Evolutionary conservation across 2,113 vertebrate species (phyloP), one percentile per base, ranked within the genome.

Genomic region (Oncorhynchus nerka): DNA sequence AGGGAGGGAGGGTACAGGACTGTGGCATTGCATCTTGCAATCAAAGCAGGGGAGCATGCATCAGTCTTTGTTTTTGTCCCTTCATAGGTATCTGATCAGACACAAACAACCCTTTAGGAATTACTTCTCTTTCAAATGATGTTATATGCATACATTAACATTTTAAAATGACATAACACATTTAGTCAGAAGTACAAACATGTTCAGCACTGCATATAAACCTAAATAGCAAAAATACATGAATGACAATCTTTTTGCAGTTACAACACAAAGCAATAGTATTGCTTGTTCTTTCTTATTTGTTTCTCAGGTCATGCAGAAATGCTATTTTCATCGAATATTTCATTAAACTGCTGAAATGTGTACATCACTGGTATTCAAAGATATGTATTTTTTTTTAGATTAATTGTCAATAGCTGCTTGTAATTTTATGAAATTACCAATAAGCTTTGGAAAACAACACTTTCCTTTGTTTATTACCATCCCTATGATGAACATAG

Each of bases 41-140:
- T 22, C n/a, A 62, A 22, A 62, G 19, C 59, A 62, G 59, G 20
- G 13, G 59, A 9, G 59, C 59, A n/a, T 22, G n/a, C n/a, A 62
- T 8, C 59, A 62, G n/a, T 62, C 59, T 62, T 62, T n/a, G 55
- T 57, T 62, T 62, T 62, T n/a, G 59, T 62, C 59, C 59, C n/a
- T 8, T 22, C 11, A 24, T 22, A 62, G 0, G n/a, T 16, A 24
- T 62, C n/a, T 22, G 16, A 62, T 62, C n/a, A 62, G n/a, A 22
- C n/a, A 22, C 2, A 22, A n/a, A 22, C n/a, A 22, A 62, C 59
- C 7, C n/a, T 9, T n/a, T n/a, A 16, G 59, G 20, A 20, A 57
- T 24, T 8, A 62, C 22, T 22, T 62, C 7, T 62, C 59, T 62
- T 62, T 62, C 59, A 8, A 22, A 62, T 11, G 7, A 16, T 62